Evolutionary conservation across 2,113 vertebrate species (phyloP).

Genomic region (Calidris pygmaea): DNA sequence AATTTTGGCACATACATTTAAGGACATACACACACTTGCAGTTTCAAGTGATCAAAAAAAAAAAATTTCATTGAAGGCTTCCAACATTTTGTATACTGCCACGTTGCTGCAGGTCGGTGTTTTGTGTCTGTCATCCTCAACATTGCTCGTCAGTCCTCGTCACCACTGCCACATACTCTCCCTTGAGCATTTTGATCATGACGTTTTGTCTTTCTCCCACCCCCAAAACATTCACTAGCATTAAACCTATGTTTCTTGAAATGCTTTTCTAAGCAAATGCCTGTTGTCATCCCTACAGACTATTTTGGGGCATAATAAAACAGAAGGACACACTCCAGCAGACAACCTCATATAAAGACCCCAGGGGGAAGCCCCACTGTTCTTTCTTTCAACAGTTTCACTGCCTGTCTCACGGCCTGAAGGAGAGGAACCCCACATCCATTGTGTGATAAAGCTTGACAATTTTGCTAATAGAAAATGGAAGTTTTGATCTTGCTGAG

Average conservation of each 20-base stretch:
- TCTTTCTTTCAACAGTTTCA: not conserved
- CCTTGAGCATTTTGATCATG: not conserved
- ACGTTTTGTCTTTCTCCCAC: not conserved
- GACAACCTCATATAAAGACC: not conserved
- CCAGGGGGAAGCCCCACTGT: not conserved
- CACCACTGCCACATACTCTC: not conserved
- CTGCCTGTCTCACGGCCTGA: not conserved
- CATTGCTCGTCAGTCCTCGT: not conserved
- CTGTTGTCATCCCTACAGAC: not conserved
- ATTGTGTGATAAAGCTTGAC: not conserved
- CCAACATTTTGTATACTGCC: not conserved
- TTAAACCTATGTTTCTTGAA: not conserved
- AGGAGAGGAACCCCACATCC: not conserved
- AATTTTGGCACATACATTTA: not conserved
- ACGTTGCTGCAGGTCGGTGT: not conserved
- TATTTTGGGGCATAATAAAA: not conserved
- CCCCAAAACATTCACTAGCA: not conserved
- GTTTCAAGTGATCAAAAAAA: not conserved
- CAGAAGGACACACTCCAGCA: not conserved
- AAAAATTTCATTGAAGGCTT: not conserved
- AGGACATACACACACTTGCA: not conserved
- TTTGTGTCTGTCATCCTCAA: not conserved
- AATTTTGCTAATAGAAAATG: not conserved
- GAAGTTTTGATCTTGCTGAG: not conserved
- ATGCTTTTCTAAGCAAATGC: not conserved